phyloP scores from a whole-genome alignment of 2,888 invertebrate species.

The Lepas anatifera region DNA sequence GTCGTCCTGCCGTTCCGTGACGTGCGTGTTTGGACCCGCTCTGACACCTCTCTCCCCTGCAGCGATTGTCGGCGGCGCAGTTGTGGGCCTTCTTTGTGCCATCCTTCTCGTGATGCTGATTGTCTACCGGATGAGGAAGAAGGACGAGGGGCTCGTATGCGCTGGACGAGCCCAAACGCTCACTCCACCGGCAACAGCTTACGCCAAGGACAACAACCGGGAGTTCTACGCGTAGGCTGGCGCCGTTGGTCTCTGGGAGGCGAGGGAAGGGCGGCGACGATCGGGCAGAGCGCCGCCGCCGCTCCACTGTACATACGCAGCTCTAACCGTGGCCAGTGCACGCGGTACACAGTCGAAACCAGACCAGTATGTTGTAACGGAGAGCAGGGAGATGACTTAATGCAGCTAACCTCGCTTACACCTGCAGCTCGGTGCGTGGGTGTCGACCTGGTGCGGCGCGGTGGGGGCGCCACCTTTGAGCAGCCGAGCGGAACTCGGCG shows the following conservation, averaged over 20 bases:
- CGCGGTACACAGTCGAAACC: not conserved
- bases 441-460: too few species aligned
- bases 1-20: too few species aligned
- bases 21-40: too few species aligned
- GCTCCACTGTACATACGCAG: not conserved
- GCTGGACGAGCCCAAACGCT: constrained; percentile 83
- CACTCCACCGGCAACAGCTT: constrained; percentile 81
- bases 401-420: not conserved
- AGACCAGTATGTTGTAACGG: not conserved
- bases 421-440: not conserved
- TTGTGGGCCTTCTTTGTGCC: constrained; percentile 92
- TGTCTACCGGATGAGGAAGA: constrained; percentile 98
- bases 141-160: constrained; percentile 99
- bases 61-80: constrained; percentile 98
- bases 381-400: not conserved
- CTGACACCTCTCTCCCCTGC: constrained; percentile 35
- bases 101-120: constrained; percentile 99
- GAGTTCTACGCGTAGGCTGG: constrained; percentile 25
- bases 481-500: too few species aligned
- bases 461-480: too few species aligned
- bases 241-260: constrained; percentile 5
- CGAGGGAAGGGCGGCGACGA: too few species aligned
- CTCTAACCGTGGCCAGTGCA: too few species aligned
- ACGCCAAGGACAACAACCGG: constrained; percentile 48
- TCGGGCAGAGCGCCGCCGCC: too few species aligned